Evolutionary conservation across 1,140 invertebrate genomes (phyloP), one percentile per base, ranked within the genome.

Genomic region (Drosophila carrolli): DNA sequence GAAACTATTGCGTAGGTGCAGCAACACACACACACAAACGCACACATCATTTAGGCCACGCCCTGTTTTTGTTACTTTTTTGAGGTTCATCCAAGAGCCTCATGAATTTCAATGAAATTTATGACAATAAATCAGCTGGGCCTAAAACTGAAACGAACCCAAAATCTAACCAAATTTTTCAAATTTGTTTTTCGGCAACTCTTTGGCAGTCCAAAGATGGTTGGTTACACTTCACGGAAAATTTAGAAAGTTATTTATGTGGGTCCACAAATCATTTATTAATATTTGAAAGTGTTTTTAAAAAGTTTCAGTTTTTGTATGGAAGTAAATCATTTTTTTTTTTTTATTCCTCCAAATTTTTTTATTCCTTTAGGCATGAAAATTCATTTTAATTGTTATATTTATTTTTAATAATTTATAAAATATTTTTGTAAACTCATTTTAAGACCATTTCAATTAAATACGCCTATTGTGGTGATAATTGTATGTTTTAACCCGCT

Each of bases 61-160:
- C 73, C 73, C 73, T 47, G 41, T 54, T 58, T 73, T 56, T 54
- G 41, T 41, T 73, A 62, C 23, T 56, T 75, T 44, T 50, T 38
- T 27, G 50, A 35, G 72, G 61, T 29, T 58, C 73, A 71, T 71
- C 73, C 73, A 29, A 68, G 40, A 66, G 65, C 38, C 65, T 44
- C 61, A 76, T 76, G 61, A 67, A 76, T 76, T 76, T 76, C 72
- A 75, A 76, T 75, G 73, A 75, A 67, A 75, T 75, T 75, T 75
- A 43, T 75, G 54, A 75, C 72, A 58, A 75, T 76, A 76, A 76
- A 76, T 76, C 73, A 75, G 70, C 11, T 53, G 70, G 41, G 50
- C 41, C 58, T 41, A 32, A 29, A 27, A 56, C 51, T 62, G 51
- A 75, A 75, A 63, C 71, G 53, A 65, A 9, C 71, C 51, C 53